A percentile compares a stretch with the other conserved stretches of the same genome.
Evolutionary conservation across 2,888 invertebrate genomes (phyloP).

Genomic region (Lasioglossum marginatum): DNA sequence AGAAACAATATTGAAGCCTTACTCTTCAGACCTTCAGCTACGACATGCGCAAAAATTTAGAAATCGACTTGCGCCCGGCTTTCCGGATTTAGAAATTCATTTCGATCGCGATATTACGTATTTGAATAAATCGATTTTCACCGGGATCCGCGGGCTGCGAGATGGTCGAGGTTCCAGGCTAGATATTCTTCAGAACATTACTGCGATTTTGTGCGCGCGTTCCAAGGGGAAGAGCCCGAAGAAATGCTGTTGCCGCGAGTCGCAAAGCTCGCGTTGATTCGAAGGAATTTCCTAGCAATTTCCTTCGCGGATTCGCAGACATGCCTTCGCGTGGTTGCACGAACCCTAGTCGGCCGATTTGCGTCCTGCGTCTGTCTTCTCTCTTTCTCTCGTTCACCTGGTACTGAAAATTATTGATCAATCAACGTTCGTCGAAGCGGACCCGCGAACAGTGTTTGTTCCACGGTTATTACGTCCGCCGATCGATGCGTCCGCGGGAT

Average conservation of each 20-base stretch:
- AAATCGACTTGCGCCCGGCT: too few species aligned
- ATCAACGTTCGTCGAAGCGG: constrained; percentile 70
- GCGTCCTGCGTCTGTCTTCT: constrained; percentile 33
- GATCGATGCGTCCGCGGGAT: constrained; percentile 55
- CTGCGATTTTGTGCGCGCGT: background rate
- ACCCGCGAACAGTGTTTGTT: constrained; percentile 31
- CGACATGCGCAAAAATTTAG: too few species aligned
- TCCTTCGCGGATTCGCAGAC: constrained; percentile 13
- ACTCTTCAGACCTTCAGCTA: too few species aligned
- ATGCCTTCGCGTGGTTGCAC: constrained; percentile 27
- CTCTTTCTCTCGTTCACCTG: constrained; percentile 38
- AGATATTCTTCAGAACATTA: background rate
- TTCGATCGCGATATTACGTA: background rate
- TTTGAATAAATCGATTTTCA: background rate
- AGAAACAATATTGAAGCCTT: too few species aligned
- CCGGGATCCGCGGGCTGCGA: background rate
- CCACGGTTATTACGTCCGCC: constrained; percentile 25
- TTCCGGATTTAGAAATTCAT: background rate
- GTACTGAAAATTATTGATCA: constrained; percentile 79
- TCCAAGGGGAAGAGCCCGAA: background rate
- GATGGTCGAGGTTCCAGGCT: background rate
- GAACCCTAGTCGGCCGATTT: constrained; percentile 25
- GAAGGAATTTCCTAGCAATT: constrained; percentile 14
- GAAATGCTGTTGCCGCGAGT: background rate
- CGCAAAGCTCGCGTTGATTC: constrained; percentile 4